Percentiles rank a stretch among this genome's conserved stretches.
phyloP scores from a whole-genome alignment of 2,797 vertebrate species.

The Enteromius unitaeniatus region DNA sequence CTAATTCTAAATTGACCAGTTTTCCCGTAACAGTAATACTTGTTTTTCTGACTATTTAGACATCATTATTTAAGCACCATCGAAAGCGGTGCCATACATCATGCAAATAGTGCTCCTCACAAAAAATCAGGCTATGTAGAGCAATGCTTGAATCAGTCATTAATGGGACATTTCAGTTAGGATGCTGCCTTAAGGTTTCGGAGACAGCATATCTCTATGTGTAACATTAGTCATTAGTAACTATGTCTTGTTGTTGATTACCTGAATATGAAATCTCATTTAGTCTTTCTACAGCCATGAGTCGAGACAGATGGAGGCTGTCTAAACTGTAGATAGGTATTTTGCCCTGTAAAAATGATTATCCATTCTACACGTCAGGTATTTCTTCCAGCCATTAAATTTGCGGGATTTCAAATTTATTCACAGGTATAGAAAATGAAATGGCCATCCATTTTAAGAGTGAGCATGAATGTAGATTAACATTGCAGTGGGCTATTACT shows the following conservation, averaged over 20 bases:
- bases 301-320: conserved; percentile 30
- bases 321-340: conserved; percentile 1
- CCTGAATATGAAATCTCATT: conserved; percentile 30
- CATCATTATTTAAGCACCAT: background rate
- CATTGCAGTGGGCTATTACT: background rate
- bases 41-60: background rate
- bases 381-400: conserved; percentile 11
- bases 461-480: conserved; percentile 17
- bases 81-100: background rate
- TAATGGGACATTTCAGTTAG: conserved; percentile 5
- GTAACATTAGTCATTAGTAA: conserved; percentile 37
- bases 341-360: conserved; percentile 25
- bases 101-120: background rate
- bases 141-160: conserved; percentile 9
- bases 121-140: background rate
- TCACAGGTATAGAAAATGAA: conserved; percentile 20
- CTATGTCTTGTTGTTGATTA: conserved; percentile 22
- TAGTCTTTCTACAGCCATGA: conserved; percentile 15
- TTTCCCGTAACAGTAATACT: background rate
- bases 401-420: conserved; percentile 10
- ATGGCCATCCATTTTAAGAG: conserved; percentile 34
- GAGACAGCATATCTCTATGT: conserved; percentile 14
- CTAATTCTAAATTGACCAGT: background rate
- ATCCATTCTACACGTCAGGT: conserved; percentile 19
- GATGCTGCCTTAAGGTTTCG: background rate